These are phyloP conservation scores for Crax fasciolata DNA, from an alignment of 2,797 vertebrate genomes.

Conservation along the genomic window DNA sequence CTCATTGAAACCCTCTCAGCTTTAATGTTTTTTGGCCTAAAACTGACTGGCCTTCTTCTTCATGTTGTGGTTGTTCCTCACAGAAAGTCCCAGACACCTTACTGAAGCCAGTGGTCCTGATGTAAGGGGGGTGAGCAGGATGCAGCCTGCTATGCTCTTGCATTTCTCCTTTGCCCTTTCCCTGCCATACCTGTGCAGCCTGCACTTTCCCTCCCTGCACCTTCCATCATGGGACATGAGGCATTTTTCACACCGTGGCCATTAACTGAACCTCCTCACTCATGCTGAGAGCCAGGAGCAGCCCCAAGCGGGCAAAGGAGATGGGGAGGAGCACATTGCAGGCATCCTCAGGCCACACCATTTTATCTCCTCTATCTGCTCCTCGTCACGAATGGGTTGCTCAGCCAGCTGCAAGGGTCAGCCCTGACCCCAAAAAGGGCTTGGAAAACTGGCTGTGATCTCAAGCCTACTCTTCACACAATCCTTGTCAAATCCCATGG, in stretches of 20 bases:
- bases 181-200: not conserved
- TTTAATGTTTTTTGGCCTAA: constrained; percentile 71
- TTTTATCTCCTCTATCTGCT: not conserved
- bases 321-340: not conserved
- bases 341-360: not conserved
- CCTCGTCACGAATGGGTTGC: accelerated
- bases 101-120: not conserved
- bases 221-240: not conserved
- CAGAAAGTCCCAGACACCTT: constrained; percentile 37
- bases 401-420: accelerated
- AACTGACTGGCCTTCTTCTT: constrained; percentile 35
- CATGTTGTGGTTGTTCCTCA: constrained; percentile 42
- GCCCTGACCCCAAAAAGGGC: not conserved
- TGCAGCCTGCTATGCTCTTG: not conserved
- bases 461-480: not conserved
- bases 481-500: constrained; percentile 10
- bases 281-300: accelerated
- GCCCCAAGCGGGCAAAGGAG: not conserved
- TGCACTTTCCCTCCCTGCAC: not conserved
- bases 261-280: not conserved
- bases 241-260: accelerated
- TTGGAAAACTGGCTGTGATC: constrained; percentile 46
- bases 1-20: constrained; percentile 63
- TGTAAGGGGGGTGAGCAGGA: not conserved
- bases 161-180: not conserved